Conservation (phyloP, 2,113 vertebrate genomes). For the Malaclemys terrapin region DNA sequence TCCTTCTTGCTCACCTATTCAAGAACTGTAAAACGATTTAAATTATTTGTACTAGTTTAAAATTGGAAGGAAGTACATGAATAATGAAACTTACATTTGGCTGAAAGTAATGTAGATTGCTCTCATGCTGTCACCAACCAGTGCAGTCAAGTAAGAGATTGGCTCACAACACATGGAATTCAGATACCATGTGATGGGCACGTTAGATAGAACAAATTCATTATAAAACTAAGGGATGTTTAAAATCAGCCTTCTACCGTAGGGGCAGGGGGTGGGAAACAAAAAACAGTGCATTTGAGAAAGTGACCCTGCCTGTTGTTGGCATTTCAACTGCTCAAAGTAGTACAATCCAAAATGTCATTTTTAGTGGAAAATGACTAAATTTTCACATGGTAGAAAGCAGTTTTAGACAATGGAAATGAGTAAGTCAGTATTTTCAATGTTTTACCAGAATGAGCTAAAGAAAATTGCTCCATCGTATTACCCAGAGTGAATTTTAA, state of each 20-base stretch:
- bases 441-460: neutral
- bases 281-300: neutral
- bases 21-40: neutral
- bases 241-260: neutral
- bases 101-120: neutral
- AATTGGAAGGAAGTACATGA: neutral
- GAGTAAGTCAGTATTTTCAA: neutral
- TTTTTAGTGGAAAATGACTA: neutral
- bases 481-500: neutral
- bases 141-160: neutral
- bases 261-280: too few relatives aligned
- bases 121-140: neutral
- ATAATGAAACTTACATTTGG: neutral
- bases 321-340: neutral
- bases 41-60: neutral
- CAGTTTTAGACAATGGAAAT: neutral
- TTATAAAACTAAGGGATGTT: neutral
- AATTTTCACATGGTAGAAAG: neutral
- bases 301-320: neutral
- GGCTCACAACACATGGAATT: neutral
- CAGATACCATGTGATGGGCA: neutral
- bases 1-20: neutral
- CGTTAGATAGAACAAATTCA: neutral
- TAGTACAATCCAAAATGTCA: too few relatives aligned
- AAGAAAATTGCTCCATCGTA: neutral